phyloP scores from a whole-genome alignment of 2,888 invertebrate species.

The Girardia tigrina region DNA sequence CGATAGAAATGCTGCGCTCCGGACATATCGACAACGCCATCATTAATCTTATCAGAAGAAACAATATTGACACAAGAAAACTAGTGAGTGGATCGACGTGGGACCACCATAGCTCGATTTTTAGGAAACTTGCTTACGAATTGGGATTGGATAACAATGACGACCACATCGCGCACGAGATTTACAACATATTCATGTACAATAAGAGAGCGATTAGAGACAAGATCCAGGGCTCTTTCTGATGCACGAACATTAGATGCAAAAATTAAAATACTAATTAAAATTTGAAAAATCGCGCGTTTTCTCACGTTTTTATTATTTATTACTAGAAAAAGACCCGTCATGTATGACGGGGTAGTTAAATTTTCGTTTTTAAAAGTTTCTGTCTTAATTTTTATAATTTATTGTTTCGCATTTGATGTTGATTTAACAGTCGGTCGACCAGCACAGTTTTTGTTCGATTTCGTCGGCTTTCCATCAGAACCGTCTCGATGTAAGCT shows the following conservation, averaged over 20 bases:
- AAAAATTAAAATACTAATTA: too few relatives aligned
- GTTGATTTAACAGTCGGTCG: background rate
- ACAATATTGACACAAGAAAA: background rate
- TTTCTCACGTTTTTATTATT: too few relatives aligned
- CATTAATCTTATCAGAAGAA: background rate
- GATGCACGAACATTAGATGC: too few relatives aligned
- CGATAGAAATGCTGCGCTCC: background rate
- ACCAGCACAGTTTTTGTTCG: too few relatives aligned
- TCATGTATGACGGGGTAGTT: too few relatives aligned
- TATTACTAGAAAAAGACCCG: too few relatives aligned
- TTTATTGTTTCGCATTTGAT: too few relatives aligned
- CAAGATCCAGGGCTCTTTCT: background rate
- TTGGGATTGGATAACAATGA: constrained; percentile 13
- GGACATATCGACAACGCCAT: background rate
- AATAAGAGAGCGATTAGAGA: background rate
- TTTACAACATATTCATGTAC: background rate
- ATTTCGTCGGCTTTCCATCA: too few relatives aligned
- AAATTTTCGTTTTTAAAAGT: too few relatives aligned
- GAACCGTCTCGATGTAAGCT: too few relatives aligned
- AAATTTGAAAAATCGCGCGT: too few relatives aligned
- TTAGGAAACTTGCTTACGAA: background rate
- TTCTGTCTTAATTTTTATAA: too few relatives aligned
- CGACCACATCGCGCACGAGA: background rate
- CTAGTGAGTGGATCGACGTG: background rate
- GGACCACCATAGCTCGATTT: background rate